phyloP scores from a whole-genome alignment of 2,888 invertebrate species.

The Drosophila mettleri region DNA sequence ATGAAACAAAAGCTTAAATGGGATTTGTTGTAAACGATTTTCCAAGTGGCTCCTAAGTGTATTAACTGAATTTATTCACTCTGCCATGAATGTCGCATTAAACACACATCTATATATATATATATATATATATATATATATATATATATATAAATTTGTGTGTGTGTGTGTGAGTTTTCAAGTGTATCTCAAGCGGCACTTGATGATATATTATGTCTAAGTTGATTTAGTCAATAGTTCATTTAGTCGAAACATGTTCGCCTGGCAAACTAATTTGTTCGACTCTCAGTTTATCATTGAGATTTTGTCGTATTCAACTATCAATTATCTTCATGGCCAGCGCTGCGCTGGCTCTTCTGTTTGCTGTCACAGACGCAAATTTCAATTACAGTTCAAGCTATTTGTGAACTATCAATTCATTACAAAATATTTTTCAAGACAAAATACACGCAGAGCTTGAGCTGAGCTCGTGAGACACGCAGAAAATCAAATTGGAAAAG shows the following conservation, averaged over 20 bases:
- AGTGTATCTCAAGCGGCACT: neutral
- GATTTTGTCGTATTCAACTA: slow-evolving; percentile 28
- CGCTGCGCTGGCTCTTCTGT: slow-evolving; percentile 11
- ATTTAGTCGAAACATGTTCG: neutral
- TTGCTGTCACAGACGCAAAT: slow-evolving; percentile 21
- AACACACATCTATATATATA: neutral
- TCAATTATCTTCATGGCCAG: slow-evolving; percentile 48
- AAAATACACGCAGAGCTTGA: slow-evolving; percentile 1
- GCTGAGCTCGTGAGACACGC: neutral
- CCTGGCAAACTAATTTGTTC: slow-evolving; percentile 8
- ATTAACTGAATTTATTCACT: slow-evolving; percentile 24
- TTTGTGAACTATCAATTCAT: slow-evolving; percentile 50
- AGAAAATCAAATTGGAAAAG: neutral
- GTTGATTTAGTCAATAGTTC: neutral
- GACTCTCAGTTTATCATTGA: neutral
- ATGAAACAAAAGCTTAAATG: slow-evolving; percentile 65
- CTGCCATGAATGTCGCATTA: slow-evolving; percentile 5
- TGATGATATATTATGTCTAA: neutral
- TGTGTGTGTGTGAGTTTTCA: neutral
- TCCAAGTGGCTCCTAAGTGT: slow-evolving; percentile 33
- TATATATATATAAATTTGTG: neutral
- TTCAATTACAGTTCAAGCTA: slow-evolving; percentile 57
- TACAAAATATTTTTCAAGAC: slow-evolving; percentile 48
- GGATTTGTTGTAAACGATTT: slow-evolving; percentile 41
- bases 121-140: neutral